A percentile compares a stretch with the other conserved stretches of the same genome.
These are phyloP conservation scores for Protomyctophum bolini DNA, from an alignment of 2,113 vertebrate genomes.

Conservation along the genomic window DNA sequence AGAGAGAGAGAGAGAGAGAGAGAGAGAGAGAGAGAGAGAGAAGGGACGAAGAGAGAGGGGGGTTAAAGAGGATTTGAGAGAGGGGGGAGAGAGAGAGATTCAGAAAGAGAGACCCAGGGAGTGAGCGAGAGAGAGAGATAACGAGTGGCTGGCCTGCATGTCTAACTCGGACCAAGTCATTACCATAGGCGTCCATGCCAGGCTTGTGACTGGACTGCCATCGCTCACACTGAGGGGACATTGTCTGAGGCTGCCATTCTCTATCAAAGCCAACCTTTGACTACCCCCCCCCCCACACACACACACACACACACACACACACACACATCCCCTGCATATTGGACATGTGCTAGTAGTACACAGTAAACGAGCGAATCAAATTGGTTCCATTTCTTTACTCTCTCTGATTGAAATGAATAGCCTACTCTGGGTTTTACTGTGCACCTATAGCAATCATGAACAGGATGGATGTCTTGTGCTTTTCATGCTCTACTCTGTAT, in stretches of 20 bases:
- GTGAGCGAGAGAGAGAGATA: constrained; percentile 14
- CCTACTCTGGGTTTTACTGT: too few species aligned
- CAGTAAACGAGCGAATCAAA: too few species aligned
- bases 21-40: background rate
- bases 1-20: constrained; percentile 10
- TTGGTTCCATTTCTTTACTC: too few species aligned
- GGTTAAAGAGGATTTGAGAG: background rate
- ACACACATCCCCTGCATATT: too few species aligned
- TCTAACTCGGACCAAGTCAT: constrained; percentile 61
- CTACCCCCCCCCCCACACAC: background rate
- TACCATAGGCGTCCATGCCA: constrained; percentile 64
- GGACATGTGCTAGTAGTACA: too few species aligned
- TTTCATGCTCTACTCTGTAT: background rate
- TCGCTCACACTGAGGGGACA: constrained; percentile 61
- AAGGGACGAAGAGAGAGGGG: too few species aligned
- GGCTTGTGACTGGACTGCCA: constrained; percentile 62
- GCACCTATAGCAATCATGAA: too few species aligned
- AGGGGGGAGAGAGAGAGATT: background rate
- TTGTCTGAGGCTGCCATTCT: constrained; percentile 64
- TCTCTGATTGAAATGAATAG: too few species aligned
- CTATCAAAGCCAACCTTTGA: constrained; percentile 49
- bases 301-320: too few species aligned
- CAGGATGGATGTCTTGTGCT: too few species aligned
- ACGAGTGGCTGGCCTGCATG: constrained; percentile 51
- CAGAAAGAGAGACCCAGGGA: background rate